Evolutionary conservation across 1,140 invertebrate species (phyloP).

Genomic region (Eumeta japonica): DNA sequence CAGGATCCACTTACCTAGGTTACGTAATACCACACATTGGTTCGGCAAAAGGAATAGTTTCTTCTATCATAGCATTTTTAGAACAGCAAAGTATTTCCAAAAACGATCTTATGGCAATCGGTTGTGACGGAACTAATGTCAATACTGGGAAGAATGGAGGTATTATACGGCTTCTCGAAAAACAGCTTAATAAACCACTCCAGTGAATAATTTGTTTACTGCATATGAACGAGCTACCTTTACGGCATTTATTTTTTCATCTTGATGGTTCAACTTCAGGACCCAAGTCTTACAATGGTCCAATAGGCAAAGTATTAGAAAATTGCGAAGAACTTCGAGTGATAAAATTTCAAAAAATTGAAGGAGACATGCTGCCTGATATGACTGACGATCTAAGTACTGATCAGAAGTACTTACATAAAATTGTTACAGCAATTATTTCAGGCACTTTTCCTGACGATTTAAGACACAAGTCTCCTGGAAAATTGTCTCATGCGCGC

Average conservation of each 20-base stretch:
- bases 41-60: conserved; percentile 11
- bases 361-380: background rate
- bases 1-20: conserved; percentile 1
- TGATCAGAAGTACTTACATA: conserved; percentile 25
- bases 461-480: conserved; percentile 20
- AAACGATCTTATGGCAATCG: conserved; percentile 13
- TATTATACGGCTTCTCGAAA: conserved; percentile 12
- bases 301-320: conserved; percentile 18
- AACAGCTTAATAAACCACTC: conserved; percentile 10
- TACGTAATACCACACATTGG: conserved; percentile 13
- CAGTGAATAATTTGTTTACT: conserved; percentile 25
- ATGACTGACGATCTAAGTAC: conserved; percentile 2
- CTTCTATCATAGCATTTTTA: conserved; percentile 12
- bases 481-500: conserved; percentile 24
- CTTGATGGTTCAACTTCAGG: conserved; percentile 22
- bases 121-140: conserved; percentile 27
- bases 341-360: background rate
- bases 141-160: conserved; percentile 25
- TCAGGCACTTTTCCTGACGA: conserved; percentile 18
- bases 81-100: conserved; percentile 7
- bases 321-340: conserved; percentile 6
- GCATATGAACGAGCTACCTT: conserved; percentile 24
- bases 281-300: conserved; percentile 19
- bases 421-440: conserved; percentile 17
- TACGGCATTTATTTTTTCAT: conserved; percentile 25